Base-by-base conservation (phyloP, 2,888 invertebrate genomes). In the Mallateleia sp. region DNA sequence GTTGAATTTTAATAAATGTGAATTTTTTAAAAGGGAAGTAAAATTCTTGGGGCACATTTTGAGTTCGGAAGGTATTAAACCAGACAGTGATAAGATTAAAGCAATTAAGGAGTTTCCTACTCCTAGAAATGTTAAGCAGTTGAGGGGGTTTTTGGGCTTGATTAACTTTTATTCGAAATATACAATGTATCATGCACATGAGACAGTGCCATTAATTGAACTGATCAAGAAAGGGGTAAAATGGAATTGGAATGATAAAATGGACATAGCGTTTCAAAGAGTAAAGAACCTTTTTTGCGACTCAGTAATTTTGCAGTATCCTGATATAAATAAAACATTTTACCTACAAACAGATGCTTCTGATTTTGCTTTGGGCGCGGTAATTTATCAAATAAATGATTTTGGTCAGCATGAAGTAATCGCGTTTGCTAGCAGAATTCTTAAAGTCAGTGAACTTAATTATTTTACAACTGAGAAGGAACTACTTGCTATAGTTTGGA, bases 401-500 rank as follows among this genome's bases (percentile, higher is more conserved):
- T n/a, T 18, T 5, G 58, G 58, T 5, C 28, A 58, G 14, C 28
- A 58, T 8, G 28, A 32, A 58, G 58, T 58, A 11, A 11, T 38
- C 14, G 6, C 38, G 2, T 38, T 38, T 11, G 38, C 38, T 14
- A 38, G 38, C 14, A 38, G 38, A 11, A 38, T 14, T 11, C 14
- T 38, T 2, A 38, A 38, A 11, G 38, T 7, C 7, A 38, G 38
- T 38, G 38, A 38, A 38, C 2, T 38, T 2, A 14, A 7, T 11
- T 60, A 60, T 60, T 60, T 60, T n/a, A 60, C 60, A 5, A 60
- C 60, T 8, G 60, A 60, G 14, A 60, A n/a, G n/a, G n/a, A n/a
- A n/a, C n/a, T n/a, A n/a, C n/a, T n/a, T n/a, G n/a, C n/a, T n/a
- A n/a, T n/a, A 60, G 22, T 60, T n/a, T 60, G 32, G 60, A 6